These are phyloP conservation scores for Chymomyza costata DNA, from an alignment of 1,140 invertebrate genomes.

Conservation along the genomic window DNA sequence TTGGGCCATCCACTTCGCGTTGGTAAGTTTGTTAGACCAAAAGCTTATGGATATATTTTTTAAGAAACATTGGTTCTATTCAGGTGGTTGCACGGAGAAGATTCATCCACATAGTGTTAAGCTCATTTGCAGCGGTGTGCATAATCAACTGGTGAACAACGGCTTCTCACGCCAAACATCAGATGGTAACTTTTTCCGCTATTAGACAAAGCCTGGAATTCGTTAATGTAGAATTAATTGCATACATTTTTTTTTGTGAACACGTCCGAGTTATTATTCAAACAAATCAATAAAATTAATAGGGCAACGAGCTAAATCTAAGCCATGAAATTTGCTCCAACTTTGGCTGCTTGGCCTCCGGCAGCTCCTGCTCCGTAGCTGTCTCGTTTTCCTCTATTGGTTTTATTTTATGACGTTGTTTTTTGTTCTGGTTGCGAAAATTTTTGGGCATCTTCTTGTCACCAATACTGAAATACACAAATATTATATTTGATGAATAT, in stretches of 20 bases:
- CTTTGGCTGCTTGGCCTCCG: neutral
- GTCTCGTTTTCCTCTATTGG: too few species aligned
- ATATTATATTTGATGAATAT: constrained; percentile 1
- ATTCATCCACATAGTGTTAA: constrained; percentile 79
- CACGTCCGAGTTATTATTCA: constrained; percentile 10
- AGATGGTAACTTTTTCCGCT: constrained; percentile 80
- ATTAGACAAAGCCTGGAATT: constrained; percentile 49
- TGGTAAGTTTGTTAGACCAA: constrained; percentile 31
- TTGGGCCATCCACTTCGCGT: constrained; percentile 67
- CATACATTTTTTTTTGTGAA: neutral
- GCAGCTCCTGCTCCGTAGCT: constrained; percentile 13
- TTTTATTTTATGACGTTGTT: constrained; percentile 63
- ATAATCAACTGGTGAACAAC: constrained; percentile 81
- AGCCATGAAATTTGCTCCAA: constrained; percentile 18
- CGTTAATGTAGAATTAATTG: neutral
- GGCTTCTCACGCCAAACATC: constrained; percentile 81
- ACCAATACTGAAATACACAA: constrained; percentile 76
- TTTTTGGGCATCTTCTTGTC: constrained; percentile 79
- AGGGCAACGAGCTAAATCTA: constrained; percentile 8
- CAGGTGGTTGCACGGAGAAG: constrained; percentile 79
- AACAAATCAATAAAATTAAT: constrained; percentile 41
- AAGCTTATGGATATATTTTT: constrained; percentile 13
- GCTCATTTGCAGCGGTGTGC: constrained; percentile 81
- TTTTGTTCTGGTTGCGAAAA: constrained; percentile 79
- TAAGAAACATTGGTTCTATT: too few species aligned